These are phyloP conservation scores for Poeciliopsis prolifica DNA, from an alignment of 2,113 vertebrate species.

Conservation along the genomic window DNA sequence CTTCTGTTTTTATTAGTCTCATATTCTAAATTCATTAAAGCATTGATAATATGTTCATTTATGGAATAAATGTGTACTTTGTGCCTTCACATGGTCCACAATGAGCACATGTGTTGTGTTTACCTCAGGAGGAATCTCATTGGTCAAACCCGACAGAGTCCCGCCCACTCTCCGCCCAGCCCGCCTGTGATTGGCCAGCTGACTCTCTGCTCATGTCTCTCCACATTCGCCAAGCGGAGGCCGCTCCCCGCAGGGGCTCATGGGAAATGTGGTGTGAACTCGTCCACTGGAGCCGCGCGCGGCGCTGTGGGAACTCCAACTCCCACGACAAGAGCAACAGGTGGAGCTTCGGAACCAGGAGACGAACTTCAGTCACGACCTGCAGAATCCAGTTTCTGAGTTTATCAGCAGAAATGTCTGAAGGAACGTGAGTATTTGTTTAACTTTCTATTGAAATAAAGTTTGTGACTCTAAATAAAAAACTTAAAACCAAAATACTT, in stretches of 20 bases:
- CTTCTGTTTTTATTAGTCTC: no score
- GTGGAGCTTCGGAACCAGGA: neutral
- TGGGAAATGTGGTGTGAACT: constrained; percentile 52
- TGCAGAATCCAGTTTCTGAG: neutral
- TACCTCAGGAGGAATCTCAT: constrained; percentile 24
- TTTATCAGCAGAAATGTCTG: constrained; percentile 64
- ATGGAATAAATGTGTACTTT: neutral
- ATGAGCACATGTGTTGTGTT: constrained; percentile 34
- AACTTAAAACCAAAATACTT: neutral
- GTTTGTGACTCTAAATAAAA: neutral
- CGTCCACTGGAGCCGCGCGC: rapidly evolving
- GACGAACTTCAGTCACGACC: neutral
- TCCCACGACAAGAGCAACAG: constrained; percentile 22
- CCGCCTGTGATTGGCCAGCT: constrained; percentile 58
- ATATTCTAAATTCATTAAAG: no score
- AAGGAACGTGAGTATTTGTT: constrained; percentile 76
- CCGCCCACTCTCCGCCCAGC: constrained; percentile 47
- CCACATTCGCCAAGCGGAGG: constrained; percentile 57
- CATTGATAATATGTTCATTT: neutral
- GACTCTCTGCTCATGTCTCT: constrained; percentile 79
- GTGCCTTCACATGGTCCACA: neutral
- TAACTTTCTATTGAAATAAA: neutral
- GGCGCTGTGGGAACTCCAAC: constrained; percentile 45
- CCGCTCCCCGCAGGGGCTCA: neutral
- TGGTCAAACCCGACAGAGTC: neutral